These are phyloP conservation scores for Agrochola lota DNA, from an alignment of 2,888 invertebrate species.

Conservation along the genomic window DNA sequence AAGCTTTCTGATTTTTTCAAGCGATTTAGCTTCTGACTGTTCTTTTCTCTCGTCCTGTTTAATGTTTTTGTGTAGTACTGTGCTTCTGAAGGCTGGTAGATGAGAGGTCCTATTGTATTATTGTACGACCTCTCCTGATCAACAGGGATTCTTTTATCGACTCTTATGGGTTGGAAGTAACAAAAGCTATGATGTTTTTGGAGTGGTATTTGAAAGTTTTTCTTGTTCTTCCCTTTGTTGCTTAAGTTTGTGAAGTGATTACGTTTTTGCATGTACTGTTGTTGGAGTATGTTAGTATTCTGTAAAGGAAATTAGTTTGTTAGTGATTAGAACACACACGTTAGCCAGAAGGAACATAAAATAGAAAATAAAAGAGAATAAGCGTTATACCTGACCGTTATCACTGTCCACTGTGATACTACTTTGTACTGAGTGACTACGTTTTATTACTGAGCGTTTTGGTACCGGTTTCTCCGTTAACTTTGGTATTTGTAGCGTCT, in stretches of 20 bases:
- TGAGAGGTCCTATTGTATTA: slow-evolving; percentile 87
- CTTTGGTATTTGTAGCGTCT: slow-evolving; percentile 89
- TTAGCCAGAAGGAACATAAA: slow-evolving; percentile 60
- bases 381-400: slow-evolving; percentile 87
- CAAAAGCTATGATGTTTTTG: slow-evolving; percentile 93
- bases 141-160: slow-evolving; percentile 89
- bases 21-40: slow-evolving; percentile 85
- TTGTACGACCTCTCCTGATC: slow-evolving; percentile 87
- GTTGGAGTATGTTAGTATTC: slow-evolving; percentile 91
- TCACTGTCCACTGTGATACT: slow-evolving; percentile 79
- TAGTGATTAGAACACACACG: slow-evolving; percentile 79
- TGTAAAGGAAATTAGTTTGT: slow-evolving; percentile 87
- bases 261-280: slow-evolving; percentile 90
- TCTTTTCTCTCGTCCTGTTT: slow-evolving; percentile 87
- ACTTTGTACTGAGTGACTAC: slow-evolving; percentile 87
- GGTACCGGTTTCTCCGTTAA: slow-evolving; percentile 87
- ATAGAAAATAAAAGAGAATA: slow-evolving; percentile 69
- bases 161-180: slow-evolving; percentile 92
- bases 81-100: slow-evolving; percentile 85
- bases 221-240: slow-evolving; percentile 90
- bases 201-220: slow-evolving; percentile 91
- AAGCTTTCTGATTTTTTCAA: slow-evolving; percentile 89
- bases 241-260: slow-evolving; percentile 90
- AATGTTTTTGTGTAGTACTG: slow-evolving; percentile 88
- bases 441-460: slow-evolving; percentile 84